These are phyloP conservation scores for Musca vetustissima DNA, from an alignment of 1,140 invertebrate species.

Conservation along the genomic window DNA sequence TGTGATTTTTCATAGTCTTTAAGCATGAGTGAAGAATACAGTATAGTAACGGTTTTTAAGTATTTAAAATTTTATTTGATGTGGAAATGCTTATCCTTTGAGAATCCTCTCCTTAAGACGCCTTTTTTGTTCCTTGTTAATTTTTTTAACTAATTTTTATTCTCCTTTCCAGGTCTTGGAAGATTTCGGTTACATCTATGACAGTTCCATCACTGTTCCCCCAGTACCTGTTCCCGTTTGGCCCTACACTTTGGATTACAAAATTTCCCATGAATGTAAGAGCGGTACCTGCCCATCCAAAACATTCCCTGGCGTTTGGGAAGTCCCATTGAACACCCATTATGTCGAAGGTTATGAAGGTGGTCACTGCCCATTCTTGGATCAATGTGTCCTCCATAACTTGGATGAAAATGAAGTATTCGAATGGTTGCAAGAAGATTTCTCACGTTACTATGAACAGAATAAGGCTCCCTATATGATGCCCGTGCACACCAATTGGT, in stretches of 20 bases:
- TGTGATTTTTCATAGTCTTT: too few species aligned
- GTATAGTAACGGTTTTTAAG: too few species aligned
- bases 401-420: constrained; percentile 84
- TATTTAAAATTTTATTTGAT: too few species aligned
- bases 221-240: constrained; percentile 83
- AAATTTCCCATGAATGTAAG: constrained; percentile 89
- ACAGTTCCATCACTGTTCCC: constrained; percentile 85
- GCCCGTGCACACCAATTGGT: constrained; percentile 94
- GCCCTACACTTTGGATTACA: constrained; percentile 92
- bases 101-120: too few species aligned
- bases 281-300: constrained; percentile 88
- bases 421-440: constrained; percentile 90
- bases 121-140: too few species aligned
- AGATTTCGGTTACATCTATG: constrained; percentile 90
- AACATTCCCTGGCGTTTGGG: constrained; percentile 90
- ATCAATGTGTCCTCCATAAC: constrained; percentile 91
- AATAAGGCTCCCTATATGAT: constrained; percentile 92
- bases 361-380: constrained; percentile 88
- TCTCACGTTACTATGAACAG: constrained; percentile 80
- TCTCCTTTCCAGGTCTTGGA: constrained; percentile 68
- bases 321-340: constrained; percentile 90
- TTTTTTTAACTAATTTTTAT: not conserved
- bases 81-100: too few species aligned
- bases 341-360: constrained; percentile 87
- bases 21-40: too few species aligned